phyloP scores from a whole-genome alignment of 2,888 invertebrate genomes.

The Patella caerulea region DNA sequence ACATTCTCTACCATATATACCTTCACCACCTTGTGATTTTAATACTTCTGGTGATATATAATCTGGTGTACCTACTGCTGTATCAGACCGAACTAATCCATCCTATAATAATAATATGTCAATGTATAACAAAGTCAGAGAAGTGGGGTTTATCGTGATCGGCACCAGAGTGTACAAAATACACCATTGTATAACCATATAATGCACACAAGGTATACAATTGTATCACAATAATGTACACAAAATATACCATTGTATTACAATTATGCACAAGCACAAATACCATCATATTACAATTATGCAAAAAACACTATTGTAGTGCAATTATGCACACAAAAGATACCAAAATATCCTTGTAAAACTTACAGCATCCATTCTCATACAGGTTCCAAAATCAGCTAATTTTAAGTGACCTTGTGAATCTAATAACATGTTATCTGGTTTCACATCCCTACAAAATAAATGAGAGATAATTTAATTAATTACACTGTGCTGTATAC shows the following conservation, averaged over 20 bases:
- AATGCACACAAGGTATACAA: too few species aligned
- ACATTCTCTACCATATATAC: constrained; percentile 96
- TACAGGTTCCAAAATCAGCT: constrained; percentile 99
- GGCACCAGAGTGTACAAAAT: too few species aligned
- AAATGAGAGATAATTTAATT: neutral
- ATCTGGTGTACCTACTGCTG: constrained; percentile 99
- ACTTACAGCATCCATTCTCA: constrained; percentile 91
- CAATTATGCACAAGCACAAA: too few species aligned
- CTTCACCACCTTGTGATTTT: constrained; percentile 94
- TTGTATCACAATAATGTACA: too few species aligned
- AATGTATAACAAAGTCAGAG: neutral
- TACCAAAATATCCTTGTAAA: too few species aligned
- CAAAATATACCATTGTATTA: too few species aligned
- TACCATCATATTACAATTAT: too few species aligned
- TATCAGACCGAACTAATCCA: constrained; percentile 94
- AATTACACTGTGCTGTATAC: neutral
- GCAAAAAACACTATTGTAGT: too few species aligned
- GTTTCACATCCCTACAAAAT: constrained; percentile 93
- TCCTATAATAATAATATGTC: constrained; percentile 75
- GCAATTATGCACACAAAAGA: too few species aligned
- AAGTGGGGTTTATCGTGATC: too few species aligned
- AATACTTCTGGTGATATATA: constrained; percentile 99
- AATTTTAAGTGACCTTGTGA: constrained; percentile 95
- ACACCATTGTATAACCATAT: too few species aligned
- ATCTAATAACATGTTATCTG: constrained; percentile 98